Evolutionary conservation across 2,888 invertebrate genomes (phyloP), one percentile per base, ranked within the genome.

Genomic region (Julus scandinavius): DNA sequence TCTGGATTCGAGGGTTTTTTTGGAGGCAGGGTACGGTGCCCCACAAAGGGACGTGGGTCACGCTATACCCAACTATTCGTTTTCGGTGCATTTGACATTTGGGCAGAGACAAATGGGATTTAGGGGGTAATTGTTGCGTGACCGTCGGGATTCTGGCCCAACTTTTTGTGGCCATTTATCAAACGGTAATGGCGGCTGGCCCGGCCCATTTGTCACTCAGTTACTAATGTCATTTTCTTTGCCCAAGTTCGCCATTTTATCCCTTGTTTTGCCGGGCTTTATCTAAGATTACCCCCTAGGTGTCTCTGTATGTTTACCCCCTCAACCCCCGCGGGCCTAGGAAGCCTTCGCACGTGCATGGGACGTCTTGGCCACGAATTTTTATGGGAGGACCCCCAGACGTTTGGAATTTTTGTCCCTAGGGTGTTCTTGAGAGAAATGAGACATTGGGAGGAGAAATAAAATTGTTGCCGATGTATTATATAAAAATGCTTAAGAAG

Each of bases 21-120:
- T 4, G 63, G n/a, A 20, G 29, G 29, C 29, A 29, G 29, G 29
- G 29, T 29, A 29, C 29, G 20, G 63, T 63, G 63, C 63, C 63
- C 63, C 63, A 63, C 63, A 63, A 63, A 63, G 63, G 63, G 63
- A 63, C 63, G 20, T 63, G 63, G 63, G 63, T 63, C 63, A 63
- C 63, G 63, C 58, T 13, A 50, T 17, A 5, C 58, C 58, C 17
- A 17, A 58, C 63, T 63, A 63, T 63, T 63, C 63, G 63, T 63
- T 63, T 63, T 63, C 63, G 6, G 20, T 5, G 63, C 63, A 20
- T 63, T 63, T 63, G 63, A 63, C 63, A 63, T 63, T 63, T 20
- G 63, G 63, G 20, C 63, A 63, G 20, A 63, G 63, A 63, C 63
- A 63, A 63, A 63, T 63, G 63, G 63, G 63, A 63, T 63, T 63